Evolutionary conservation across 2,797 vertebrate genomes (phyloP), one percentile per base, ranked within the genome.

Genomic region (Mareca penelope): DNA sequence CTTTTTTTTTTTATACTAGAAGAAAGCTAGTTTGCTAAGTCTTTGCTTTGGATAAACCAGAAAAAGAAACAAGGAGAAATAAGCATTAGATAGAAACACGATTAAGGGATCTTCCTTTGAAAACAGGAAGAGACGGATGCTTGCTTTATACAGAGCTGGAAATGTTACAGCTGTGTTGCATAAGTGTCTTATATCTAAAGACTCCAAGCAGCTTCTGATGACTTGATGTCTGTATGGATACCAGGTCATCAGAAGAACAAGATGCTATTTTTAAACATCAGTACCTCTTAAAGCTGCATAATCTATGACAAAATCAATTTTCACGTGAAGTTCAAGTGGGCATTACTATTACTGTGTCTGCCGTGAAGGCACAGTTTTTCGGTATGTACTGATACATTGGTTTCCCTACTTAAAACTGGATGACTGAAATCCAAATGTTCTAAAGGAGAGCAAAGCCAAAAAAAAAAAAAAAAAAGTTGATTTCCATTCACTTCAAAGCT

Each of bases 11-110:
- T 84, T 89, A 85, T 88, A 96, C 80, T 94, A 96, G 91, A 68
- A 89, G 37, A 91, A 79, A 91, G 79, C 86, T 96, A 94, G 80
- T 85, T 88, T 71, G 93, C 73, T 87, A 95, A 96, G 97, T 97
- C 97, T 98, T 98, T 97, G 97, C 97, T 98, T 97, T 98, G 96
- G 89, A 94, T 86, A 88, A 75, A 55, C 78, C 82, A 63, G 90
- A 68, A 63, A 26, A 39, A 37, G 10, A 79, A 52, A 44, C 15
- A 44, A 67, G 48, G 72, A 8, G 53, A 15, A 80, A 33, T 12
- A 81, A 57, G 75, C 57, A 52, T 60, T 88, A 37, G 9, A n/a
- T 37, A 65, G 29, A 60, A 77, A 78, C 56, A 26, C 23, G 73
- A 77, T 71, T 82, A 93, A 89, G 40, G 59, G 53, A 82, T 79